Evolutionary conservation across 1,140 invertebrate species (phyloP).

Genomic region (Lordiphosa mommai): DNA sequence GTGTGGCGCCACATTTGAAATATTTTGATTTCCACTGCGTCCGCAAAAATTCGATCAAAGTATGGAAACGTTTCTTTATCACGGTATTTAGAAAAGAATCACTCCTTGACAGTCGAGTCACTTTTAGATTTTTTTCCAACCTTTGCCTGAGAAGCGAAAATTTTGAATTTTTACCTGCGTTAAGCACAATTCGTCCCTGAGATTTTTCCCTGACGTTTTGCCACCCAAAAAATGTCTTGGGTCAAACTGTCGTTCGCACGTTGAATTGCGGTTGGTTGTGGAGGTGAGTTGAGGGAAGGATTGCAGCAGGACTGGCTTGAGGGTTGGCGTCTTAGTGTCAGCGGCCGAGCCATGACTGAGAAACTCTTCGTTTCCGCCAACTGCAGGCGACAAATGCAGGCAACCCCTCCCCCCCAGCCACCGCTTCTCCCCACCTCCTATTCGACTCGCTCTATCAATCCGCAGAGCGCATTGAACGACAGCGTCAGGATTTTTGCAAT

Average conservation of each 20-base stretch:
- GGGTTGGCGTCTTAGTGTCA: constrained; percentile 71
- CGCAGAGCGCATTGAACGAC: constrained; percentile 79
- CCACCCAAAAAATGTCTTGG: constrained; percentile 59
- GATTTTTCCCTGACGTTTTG: constrained; percentile 30
- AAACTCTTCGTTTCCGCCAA: constrained; percentile 23
- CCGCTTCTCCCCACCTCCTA: constrained; percentile 3
- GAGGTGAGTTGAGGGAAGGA: neutral
- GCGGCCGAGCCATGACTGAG: constrained; percentile 59
- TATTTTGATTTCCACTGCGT: no score
- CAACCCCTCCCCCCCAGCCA: constrained; percentile 10
- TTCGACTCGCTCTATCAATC: constrained; percentile 73
- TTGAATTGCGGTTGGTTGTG: constrained; percentile 61
- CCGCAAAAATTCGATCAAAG: no score
- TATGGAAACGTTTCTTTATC: no score
- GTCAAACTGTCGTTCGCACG: constrained; percentile 76
- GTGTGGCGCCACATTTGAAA: no score
- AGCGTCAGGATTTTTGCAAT: constrained; percentile 80
- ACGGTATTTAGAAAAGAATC: no score
- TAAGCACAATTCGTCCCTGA: constrained; percentile 21
- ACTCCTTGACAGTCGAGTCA: no score
- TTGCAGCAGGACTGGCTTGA: constrained; percentile 17
- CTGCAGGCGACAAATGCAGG: constrained; percentile 65
- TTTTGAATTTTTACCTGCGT: neutral
- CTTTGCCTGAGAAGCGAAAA: no score
- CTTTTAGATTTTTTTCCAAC: no score